Evolutionary conservation across 2,797 vertebrate genomes (phyloP).

Genomic region (Mycteria americana): DNA sequence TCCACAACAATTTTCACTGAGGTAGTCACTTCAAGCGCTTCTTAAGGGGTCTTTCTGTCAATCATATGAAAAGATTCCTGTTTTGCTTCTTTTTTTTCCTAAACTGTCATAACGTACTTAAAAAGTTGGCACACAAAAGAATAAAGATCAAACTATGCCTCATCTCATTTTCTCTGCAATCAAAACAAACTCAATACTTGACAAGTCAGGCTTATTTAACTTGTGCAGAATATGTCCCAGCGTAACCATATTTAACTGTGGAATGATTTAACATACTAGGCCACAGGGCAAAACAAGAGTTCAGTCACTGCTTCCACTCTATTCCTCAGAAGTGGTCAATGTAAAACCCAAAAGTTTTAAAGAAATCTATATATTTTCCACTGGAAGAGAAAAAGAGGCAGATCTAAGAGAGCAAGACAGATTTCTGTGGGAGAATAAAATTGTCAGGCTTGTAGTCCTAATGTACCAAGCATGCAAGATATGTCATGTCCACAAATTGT

Average conservation of each 20-base stretch:
- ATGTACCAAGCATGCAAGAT: background rate
- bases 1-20: conserved; percentile 24
- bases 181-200: conserved; percentile 2
- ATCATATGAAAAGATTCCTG: background rate
- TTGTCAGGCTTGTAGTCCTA: background rate
- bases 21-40: background rate
- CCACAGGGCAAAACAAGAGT: background rate
- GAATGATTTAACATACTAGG: background rate
- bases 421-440: background rate
- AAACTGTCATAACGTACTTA: background rate
- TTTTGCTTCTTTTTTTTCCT: background rate
- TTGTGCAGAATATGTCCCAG: background rate
- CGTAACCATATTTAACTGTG: background rate
- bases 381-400: background rate
- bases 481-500: background rate
- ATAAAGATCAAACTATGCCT: background rate
- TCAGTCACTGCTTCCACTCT: background rate
- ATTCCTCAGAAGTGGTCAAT: background rate
- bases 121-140: background rate
- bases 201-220: background rate
- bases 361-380: background rate
- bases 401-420: background rate
- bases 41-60: conserved; percentile 7
- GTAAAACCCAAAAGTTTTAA: background rate
- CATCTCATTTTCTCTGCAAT: background rate